phyloP scores from a whole-genome alignment of 2,888 invertebrate genomes.

The Dugesia japonica region DNA sequence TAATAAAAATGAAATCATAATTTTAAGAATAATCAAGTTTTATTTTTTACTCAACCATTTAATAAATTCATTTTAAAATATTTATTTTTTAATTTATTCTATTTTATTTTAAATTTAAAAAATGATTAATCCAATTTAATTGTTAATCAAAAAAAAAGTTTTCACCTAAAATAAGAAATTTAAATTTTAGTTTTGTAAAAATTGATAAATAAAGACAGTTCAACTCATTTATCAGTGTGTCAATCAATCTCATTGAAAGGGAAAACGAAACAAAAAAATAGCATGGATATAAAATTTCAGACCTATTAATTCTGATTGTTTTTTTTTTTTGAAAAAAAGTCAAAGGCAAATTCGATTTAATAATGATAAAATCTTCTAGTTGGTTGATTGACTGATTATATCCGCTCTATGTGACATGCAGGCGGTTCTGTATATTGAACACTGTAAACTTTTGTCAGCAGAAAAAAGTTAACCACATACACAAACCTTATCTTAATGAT shows the following conservation, averaged over 20 bases:
- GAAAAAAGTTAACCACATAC: background rate
- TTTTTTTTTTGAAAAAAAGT: background rate
- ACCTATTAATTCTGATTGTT: background rate
- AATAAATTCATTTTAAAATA: too few relatives aligned
- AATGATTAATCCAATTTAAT: too few relatives aligned
- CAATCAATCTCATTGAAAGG: background rate
- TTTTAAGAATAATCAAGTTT: too few relatives aligned
- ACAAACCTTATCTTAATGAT: background rate
- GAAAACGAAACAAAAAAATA: background rate
- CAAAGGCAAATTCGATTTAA: constrained; percentile 1
- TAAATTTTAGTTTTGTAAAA: too few relatives aligned
- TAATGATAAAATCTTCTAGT: constrained; percentile 16
- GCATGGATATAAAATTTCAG: background rate
- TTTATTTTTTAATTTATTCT: too few relatives aligned
- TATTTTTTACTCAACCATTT: too few relatives aligned
- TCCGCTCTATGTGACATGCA: background rate
- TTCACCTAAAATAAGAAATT: too few relatives aligned
- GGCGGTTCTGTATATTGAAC: background rate
- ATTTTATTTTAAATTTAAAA: too few relatives aligned
- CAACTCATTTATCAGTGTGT: too few relatives aligned
- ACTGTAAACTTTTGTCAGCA: background rate
- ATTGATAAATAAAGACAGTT: too few relatives aligned
- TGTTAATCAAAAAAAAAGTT: too few relatives aligned
- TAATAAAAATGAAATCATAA: too few relatives aligned
- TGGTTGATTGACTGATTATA: constrained; percentile 5